phyloP scores from a whole-genome alignment of 2,797 vertebrate genomes.

The Gymnothorax javanicus region DNA sequence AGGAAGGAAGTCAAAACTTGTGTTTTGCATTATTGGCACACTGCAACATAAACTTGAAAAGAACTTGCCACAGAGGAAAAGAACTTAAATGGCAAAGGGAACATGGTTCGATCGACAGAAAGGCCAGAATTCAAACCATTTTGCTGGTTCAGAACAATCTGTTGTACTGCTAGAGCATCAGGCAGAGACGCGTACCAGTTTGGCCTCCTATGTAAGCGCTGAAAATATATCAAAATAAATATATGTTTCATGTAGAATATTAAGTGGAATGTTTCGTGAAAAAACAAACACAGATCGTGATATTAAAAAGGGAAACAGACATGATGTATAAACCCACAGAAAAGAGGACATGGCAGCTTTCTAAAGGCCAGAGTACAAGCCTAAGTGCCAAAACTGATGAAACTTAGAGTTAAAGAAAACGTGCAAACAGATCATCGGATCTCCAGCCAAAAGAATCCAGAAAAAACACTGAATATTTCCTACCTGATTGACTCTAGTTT shows the following conservation, averaged over 20 bases:
- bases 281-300: not conserved
- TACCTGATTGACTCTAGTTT: not conserved
- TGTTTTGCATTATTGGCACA: not conserved
- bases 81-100: not conserved
- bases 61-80: not conserved
- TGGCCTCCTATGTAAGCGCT: not conserved
- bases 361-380: not conserved
- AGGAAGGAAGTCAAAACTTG: not conserved
- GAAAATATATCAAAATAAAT: not conserved
- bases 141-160: not conserved
- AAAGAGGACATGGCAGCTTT: not conserved
- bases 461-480: not conserved
- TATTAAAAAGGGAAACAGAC: not conserved
- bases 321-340: not conserved
- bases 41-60: not conserved
- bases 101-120: not conserved
- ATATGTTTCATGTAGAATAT: too few relatives aligned
- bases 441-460: not conserved
- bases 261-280: not conserved
- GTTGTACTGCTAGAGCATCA: not conserved
- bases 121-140: not conserved
- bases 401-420: not conserved
- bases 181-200: not conserved
- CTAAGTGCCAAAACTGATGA: not conserved
- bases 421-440: not conserved